phyloP scores from a whole-genome alignment of 2,888 invertebrate species.

The Steinernema hermaphroditum region DNA sequence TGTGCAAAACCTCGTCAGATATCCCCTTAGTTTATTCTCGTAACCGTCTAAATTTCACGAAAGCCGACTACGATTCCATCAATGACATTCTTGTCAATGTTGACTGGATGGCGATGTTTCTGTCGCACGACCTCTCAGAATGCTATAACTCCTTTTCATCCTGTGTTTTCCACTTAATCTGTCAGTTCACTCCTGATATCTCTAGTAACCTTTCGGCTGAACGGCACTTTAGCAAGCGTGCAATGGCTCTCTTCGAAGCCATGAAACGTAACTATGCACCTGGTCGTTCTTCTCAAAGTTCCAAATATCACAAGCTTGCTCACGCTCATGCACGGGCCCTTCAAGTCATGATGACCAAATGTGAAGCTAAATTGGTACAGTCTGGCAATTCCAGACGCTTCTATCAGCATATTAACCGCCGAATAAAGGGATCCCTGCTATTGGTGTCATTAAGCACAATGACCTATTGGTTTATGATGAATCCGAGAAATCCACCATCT shows the following conservation, averaged over 20 bases:
- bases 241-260: neutral
- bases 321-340: neutral
- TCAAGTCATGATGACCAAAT: neutral
- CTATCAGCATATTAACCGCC: neutral
- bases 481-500: neutral
- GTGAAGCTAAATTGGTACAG: neutral
- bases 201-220: neutral
- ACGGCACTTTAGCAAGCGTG: neutral
- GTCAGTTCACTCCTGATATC: neutral
- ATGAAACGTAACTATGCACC: neutral
- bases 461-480: neutral
- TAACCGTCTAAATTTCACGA: neutral
- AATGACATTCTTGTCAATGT: neutral
- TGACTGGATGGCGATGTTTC: neutral
- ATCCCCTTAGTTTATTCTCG: no score
- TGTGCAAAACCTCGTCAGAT: no score
- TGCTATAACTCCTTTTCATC: neutral
- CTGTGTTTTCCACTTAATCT: neutral
- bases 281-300: neutral
- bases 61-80: neutral
- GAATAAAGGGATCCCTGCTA: neutral
- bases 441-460: neutral
- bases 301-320: neutral
- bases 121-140: neutral
- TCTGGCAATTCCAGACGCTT: neutral